phyloP scores from a whole-genome alignment of 2,888 invertebrate species.

The Nesidiocoris tenuis region DNA sequence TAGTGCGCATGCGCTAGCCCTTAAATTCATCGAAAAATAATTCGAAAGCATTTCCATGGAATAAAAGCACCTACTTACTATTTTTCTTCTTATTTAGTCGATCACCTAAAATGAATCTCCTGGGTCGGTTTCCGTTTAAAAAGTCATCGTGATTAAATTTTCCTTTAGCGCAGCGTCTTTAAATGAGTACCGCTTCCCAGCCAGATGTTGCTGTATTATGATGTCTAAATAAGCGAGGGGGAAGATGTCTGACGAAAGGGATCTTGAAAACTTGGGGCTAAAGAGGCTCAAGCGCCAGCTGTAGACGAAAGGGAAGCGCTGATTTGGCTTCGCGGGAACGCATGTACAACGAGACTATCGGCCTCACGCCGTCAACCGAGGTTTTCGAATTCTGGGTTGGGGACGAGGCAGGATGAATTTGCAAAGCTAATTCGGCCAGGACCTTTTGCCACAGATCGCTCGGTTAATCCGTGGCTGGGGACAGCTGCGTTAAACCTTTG shows the following conservation, averaged over 20 bases:
- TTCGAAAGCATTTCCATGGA: too few relatives aligned
- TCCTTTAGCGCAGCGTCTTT: too few relatives aligned
- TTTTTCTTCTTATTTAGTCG: too few relatives aligned
- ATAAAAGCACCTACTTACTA: too few relatives aligned
- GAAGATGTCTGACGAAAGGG: not conserved
- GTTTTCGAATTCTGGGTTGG: not conserved
- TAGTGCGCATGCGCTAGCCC: too few relatives aligned
- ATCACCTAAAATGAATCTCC: too few relatives aligned
- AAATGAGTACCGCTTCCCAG: not conserved
- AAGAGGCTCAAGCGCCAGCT: not conserved
- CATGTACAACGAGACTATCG: conserved; percentile 25
- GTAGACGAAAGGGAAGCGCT: not conserved
- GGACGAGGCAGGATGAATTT: conserved; percentile 13
- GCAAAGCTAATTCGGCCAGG: conserved; percentile 28
- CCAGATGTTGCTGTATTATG: conserved; percentile 28
- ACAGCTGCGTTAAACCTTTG: conserved; percentile 27
- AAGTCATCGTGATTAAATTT: too few relatives aligned
- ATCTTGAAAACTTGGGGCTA: not conserved
- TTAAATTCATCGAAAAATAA: too few relatives aligned
- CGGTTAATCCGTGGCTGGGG: conserved; percentile 19
- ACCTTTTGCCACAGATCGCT: conserved; percentile 28
- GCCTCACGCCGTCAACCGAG: not conserved
- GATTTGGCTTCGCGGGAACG: conserved; percentile 10
- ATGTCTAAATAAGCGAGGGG: conserved; percentile 8
- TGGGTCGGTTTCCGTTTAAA: too few relatives aligned